Conservation (phyloP, 1,140 invertebrate genomes). For the Calosoma granatense region DNA sequence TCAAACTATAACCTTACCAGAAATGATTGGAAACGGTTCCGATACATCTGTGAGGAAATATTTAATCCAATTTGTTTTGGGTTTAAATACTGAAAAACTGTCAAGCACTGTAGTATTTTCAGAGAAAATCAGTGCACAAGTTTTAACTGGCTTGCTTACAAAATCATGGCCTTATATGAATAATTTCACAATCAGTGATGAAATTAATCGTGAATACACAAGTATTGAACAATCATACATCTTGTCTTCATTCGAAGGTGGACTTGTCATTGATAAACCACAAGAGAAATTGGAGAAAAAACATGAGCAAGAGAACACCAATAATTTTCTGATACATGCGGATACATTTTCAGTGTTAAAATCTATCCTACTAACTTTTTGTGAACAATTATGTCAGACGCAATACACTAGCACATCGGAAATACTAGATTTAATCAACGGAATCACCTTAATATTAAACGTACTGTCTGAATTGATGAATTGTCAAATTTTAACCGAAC, state of each 20-base stretch:
- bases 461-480: neutral
- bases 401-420: neutral
- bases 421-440: neutral
- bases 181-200: neutral
- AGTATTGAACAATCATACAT: neutral
- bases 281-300: neutral
- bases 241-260: neutral
- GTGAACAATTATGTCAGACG: neutral
- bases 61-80: constrained; percentile 27
- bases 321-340: neutral
- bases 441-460: neutral
- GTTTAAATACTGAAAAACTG: constrained; percentile 19
- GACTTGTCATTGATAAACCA: neutral
- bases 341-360: neutral
- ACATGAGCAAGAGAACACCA: neutral
- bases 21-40: constrained; percentile 15
- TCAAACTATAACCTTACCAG: constrained; percentile 21
- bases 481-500: neutral
- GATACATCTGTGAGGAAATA: constrained; percentile 16
- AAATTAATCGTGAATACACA: neutral
- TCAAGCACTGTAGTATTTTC: constrained; percentile 15
- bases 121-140: constrained; percentile 18
- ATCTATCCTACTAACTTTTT: neutral
- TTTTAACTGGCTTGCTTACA: constrained; percentile 23
- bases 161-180: constrained; percentile 22